Evolutionary conservation across 1,140 invertebrate species (phyloP), one percentile per base, ranked within the genome.

Genomic region (Pseudomyrmex sp.): DNA sequence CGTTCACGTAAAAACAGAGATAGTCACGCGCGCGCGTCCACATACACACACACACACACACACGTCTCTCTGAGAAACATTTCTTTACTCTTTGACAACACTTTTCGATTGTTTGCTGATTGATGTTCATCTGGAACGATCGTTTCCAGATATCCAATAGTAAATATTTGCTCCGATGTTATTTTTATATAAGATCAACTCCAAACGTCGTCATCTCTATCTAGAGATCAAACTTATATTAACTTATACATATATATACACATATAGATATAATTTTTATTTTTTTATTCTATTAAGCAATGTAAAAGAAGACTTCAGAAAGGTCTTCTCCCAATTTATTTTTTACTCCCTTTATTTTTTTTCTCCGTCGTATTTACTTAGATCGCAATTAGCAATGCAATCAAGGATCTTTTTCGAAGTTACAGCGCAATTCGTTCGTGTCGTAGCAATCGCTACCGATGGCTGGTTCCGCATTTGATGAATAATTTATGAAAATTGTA

Each of bases 401-500:
- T 12, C 12, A 10, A 50, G 0, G 2, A 52, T 12, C 7, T 70
- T 12, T 10, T 1, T 48, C 50, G 54, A 15, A 44, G 72, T 61
- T 72, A 12, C 48, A 26, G 59, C 44, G 63, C 46, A 9, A 13
- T 66, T 59, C 20, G 5, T 23, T 23, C 18, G 18, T 26, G 18
- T 58, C 12, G 20, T 5, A 69, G 66, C 65, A 20, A 79, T 58
- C 44, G 13, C n/a, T 59, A 59, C 26, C 46, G 59, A 62, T 26
- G 23, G 23, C 26, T 75, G 73, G 15, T 10, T 61, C n/a, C 23
- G 18, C 23, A n/a, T 48, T 72, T 61, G 15, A 61, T 72, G 54
- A 80, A 61, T 80, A 80, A 80, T 79, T 79, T 70, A 70, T 59
- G 44, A 72, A 59, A 23, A 70, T 35, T 70, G 72, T 61, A 18